phyloP scores from a whole-genome alignment of 2,797 vertebrate species.

The Sebastes taczanowskii region DNA sequence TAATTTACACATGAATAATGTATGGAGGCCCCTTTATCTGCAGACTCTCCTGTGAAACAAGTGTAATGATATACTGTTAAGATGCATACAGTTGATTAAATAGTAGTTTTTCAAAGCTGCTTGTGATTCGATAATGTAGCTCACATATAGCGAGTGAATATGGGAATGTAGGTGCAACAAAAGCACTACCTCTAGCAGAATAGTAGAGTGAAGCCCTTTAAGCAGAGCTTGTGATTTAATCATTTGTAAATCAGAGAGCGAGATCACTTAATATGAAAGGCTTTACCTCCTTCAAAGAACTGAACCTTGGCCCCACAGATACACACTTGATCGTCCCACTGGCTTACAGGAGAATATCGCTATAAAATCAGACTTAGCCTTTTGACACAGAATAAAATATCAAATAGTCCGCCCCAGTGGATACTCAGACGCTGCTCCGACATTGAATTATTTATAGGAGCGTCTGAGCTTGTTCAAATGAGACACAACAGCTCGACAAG shows the following conservation, averaged over 20 bases:
- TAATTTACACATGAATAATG: conserved; percentile 35
- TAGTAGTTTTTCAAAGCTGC: neutral
- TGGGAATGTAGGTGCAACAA: conserved; percentile 11
- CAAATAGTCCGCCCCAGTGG: conserved; percentile 72
- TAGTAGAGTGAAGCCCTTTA: conserved; percentile 5
- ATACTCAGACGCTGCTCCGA: conserved; percentile 62
- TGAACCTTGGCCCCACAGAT: conserved; percentile 50
- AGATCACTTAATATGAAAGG: conserved; percentile 65
- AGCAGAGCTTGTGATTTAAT: conserved; percentile 50
- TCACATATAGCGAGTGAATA: neutral
- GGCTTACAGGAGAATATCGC: conserved; percentile 39
- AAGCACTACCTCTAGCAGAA: conserved; percentile 16
- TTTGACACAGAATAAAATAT: conserved; percentile 83
- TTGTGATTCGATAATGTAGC: neutral
- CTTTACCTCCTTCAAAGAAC: conserved; percentile 60
- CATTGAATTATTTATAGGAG: conserved; percentile 84
- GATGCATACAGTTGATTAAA: neutral
- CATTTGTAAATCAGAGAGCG: conserved; percentile 58
- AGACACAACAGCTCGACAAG: conserved; percentile 69
- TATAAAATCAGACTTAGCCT: conserved; percentile 80
- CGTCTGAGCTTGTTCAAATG: conserved; percentile 73
- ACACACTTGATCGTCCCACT: conserved; percentile 50
- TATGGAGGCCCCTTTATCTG: conserved; percentile 1
- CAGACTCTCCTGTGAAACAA: conserved; percentile 5
- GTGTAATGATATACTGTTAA: conserved; percentile 2